These are phyloP conservation scores for Luidia sarsii DNA, from an alignment of 53 echinoderm and acorn worm species.

Conservation along the genomic window DNA sequence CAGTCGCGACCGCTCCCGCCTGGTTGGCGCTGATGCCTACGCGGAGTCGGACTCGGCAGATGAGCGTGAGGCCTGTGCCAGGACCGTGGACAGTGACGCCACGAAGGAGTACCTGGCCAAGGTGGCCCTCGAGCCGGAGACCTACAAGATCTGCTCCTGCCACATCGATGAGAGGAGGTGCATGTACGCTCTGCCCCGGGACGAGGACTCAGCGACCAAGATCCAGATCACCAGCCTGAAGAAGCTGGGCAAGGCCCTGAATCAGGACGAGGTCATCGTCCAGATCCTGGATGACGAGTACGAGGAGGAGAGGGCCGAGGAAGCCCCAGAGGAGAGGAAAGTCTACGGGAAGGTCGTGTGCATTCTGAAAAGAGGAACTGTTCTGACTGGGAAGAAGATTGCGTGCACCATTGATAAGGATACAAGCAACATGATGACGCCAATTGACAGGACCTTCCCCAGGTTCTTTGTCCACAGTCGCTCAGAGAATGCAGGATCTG, in stretches of 20 bases:
- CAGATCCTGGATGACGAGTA: constrained; percentile 70
- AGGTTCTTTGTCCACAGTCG: constrained; percentile 66
- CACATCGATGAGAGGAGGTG: constrained; percentile 74
- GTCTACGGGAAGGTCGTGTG: constrained; percentile 78
- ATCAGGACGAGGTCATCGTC: constrained; percentile 73
- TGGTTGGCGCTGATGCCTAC: constrained; percentile 59
- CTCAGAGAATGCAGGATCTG: constrained; percentile 28
- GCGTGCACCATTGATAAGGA: constrained; percentile 86
- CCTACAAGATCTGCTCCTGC: constrained; percentile 82
- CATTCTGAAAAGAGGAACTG: constrained; percentile 64
- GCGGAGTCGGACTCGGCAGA: constrained; percentile 71
- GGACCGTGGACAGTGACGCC: constrained; percentile 33
- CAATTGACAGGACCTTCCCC: constrained; percentile 74
- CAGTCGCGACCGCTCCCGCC: constrained; percentile 48
- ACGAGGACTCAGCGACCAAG: constrained; percentile 64
- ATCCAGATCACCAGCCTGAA: constrained; percentile 81
- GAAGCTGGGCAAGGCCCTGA: constrained; percentile 78
- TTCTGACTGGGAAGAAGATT: constrained; percentile 67
- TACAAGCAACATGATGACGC: constrained; percentile 81
- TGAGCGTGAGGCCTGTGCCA: constrained; percentile 60
- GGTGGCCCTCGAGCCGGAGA: constrained; percentile 64
- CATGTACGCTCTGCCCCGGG: constrained; percentile 65
- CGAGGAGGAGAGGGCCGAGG: constrained; percentile 43
- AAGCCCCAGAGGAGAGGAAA: constrained; percentile 40
- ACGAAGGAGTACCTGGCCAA: constrained; percentile 56